Evolutionary conservation across 2,888 invertebrate species (phyloP), one percentile per base, ranked within the genome.

Genomic region (Ceraclea dissimilis): DNA sequence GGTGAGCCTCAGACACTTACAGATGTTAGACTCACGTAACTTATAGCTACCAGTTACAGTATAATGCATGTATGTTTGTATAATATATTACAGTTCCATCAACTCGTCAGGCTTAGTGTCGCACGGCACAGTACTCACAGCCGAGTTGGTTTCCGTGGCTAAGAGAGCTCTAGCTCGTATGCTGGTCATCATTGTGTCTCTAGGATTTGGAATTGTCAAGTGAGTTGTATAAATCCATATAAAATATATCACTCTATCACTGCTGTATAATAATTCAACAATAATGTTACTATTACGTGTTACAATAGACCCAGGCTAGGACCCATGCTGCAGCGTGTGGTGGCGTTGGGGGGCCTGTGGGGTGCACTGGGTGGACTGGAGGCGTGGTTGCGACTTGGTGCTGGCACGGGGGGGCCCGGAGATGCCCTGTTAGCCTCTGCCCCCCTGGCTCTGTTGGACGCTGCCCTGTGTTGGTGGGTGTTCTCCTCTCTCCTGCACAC

Each of bases 191-290:
- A 93, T 96, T 57, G 95, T 95, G 59, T 93, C 93, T 61, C 79
- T 96, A 49, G 96, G 96, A 49, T 96, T 94, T 75, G 96, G 96
- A 49, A 94, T 96, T 65, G 94, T 95, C 62, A 95, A 94, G 90
- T 90, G 68, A 79, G 85, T 78, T 8, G n/a, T 2, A 20, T 21
- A 53, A n/a, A n/a, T 57, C 26, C 19, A 33, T 33, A 10, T 10
- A 10, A 33, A 8, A 33, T 33, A 33, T 33, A 33, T 33, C 8
- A 8, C n/a, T n/a, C n/a, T n/a, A n/a, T n/a, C n/a, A n/a, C n/a
- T n/a, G n/a, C n/a, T n/a, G n/a, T n/a, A n/a, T n/a, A n/a, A n/a
- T n/a, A n/a, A n/a, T n/a, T n/a, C n/a, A n/a, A n/a, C n/a, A n/a
- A n/a, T n/a, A n/a, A n/a, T n/a, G n/a, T n/a, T n/a, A n/a, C n/a